These are phyloP conservation scores for Ptychadena robeensis DNA, from an alignment of 2,797 vertebrate genomes.

Conservation along the genomic window DNA sequence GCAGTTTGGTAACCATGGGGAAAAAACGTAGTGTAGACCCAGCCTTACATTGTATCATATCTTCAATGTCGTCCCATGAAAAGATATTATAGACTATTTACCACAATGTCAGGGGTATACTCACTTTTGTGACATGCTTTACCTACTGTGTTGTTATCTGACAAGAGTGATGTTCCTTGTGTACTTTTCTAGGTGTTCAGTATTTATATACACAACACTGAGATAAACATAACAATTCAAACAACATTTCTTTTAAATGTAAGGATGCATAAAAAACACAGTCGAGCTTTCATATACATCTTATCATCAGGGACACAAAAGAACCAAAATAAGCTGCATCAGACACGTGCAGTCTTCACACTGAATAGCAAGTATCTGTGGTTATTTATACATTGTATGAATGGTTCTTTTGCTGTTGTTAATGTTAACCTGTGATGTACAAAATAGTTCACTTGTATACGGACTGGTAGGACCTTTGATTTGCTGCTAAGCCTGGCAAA, in stretches of 20 bases:
- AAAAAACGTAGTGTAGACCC: no score
- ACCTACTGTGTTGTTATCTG: no score
- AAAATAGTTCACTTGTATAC: background rate
- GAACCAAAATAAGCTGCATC: slow-evolving; percentile 26
- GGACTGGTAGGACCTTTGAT: background rate
- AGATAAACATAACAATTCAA: background rate
- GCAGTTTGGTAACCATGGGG: no score
- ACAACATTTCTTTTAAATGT: background rate
- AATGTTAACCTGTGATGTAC: slow-evolving; percentile 38
- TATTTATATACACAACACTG: background rate
- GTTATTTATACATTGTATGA: slow-evolving; percentile 49
- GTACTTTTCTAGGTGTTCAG: background rate
- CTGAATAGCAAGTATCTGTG: slow-evolving; percentile 36
- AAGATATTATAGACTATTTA: no score
- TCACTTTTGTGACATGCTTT: no score
- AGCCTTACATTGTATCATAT: no score
- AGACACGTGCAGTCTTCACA: slow-evolving; percentile 33
- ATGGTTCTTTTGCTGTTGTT: background rate
- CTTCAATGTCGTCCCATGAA: no score
- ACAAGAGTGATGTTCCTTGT: background rate
- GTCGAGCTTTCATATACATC: background rate
- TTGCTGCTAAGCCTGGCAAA: background rate
- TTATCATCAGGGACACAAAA: background rate
- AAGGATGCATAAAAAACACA: background rate
- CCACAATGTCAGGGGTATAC: no score